Evolutionary conservation across 2,888 invertebrate species (phyloP).

Genomic region (Drosophila nigritarsus): DNA sequence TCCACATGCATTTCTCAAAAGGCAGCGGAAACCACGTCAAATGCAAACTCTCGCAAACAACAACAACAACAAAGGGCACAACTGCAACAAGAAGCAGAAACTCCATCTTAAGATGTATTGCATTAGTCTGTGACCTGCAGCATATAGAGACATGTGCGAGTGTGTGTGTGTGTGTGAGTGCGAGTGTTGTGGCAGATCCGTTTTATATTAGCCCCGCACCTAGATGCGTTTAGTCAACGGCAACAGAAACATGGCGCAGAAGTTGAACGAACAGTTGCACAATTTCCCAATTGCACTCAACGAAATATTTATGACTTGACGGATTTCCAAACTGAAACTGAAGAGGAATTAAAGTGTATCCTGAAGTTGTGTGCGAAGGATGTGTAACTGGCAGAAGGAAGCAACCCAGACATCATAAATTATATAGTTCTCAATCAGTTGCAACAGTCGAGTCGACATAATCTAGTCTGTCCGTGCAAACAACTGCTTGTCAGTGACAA

Average conservation of each 20-base stretch:
- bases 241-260: slow-evolving; percentile 60
- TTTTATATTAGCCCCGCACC: slow-evolving; percentile 77
- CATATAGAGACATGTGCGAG: slow-evolving; percentile 18
- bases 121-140: slow-evolving; percentile 66
- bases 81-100: slow-evolving; percentile 30
- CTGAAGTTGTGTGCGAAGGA: neutral
- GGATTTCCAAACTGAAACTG: neutral
- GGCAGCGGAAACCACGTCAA: slow-evolving; percentile 77
- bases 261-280: slow-evolving; percentile 48
- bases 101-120: slow-evolving; percentile 70
- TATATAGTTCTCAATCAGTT: neutral
- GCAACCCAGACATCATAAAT: neutral
- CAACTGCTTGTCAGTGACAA: too few relatives aligned
- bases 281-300: slow-evolving; percentile 17
- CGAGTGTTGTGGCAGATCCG: slow-evolving; percentile 69
- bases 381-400: neutral
- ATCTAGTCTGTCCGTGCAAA: neutral
- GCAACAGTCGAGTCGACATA: neutral
- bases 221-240: slow-evolving; percentile 75
- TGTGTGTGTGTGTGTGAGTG: slow-evolving; percentile 6
- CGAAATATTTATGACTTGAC: neutral
- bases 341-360: neutral
- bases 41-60: slow-evolving; percentile 51
- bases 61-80: neutral
- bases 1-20: slow-evolving; percentile 81